Base-by-base conservation (phyloP, 2,888 invertebrate species). In the Hanleya hanleyi region DNA sequence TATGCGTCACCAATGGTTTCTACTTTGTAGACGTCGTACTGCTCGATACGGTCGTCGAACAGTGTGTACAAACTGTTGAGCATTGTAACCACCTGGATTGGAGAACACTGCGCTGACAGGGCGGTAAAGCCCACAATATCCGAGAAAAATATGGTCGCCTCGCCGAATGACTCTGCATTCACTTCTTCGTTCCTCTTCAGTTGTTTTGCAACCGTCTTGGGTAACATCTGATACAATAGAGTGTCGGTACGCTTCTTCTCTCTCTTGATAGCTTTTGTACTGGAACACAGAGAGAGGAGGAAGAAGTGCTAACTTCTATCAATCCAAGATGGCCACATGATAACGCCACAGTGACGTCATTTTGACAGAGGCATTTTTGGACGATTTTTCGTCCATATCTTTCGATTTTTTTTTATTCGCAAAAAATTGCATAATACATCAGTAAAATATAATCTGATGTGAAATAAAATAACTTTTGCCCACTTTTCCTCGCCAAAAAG, bases 141-240 rank as follows among this genome's bases (percentile, higher is more conserved):
- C 18, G 84, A 84, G 77, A 88, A 87, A 78, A 87, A 86, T 71
- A 88, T 81, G 15, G 88, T 87, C 6, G 84, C 84, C 35, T 85
- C 83, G 1, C 77, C 75, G 61, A 81, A 88, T 57, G 79, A 81
- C 75, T 87, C 86, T 0, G 88, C 87, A 5, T 76, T 76, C 3
- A 87, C 85, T 62, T 81, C 79, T 32, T 81, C 78, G 57, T 84
- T 85, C 71, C 80, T 76, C 72, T 88, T 88, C 61, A 89, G 78
- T 77, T 86, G 86, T 22, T 86, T 84, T 1, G 88, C 89, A 15
- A 89, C 88, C 4, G 85, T 83, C 69, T 85, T 86, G 5, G 89
- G 89, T 61, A 89, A 69, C 88, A 89, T 88, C 79, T 88, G 88
- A 66, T 88, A 88, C n/a, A 89, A 77, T 32, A 88, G 74, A 0